Base-by-base conservation (phyloP, 2,113 vertebrate genomes). In the Gulo gulo region DNA sequence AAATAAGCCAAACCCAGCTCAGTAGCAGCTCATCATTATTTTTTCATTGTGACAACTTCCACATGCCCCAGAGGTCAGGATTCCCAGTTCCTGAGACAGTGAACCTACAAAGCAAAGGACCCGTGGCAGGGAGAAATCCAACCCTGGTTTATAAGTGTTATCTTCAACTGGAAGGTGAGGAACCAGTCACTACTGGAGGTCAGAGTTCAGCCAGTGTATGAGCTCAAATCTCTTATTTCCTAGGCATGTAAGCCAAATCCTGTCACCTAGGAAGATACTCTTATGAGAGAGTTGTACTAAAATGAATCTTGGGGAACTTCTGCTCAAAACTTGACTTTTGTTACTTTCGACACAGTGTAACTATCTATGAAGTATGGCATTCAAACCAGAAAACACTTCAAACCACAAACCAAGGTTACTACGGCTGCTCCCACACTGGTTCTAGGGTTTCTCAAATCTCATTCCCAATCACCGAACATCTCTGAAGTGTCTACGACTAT, bases 321-420 rank as follows among this genome's bases (percentile, higher is more conserved):
- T 67, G 5, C 59, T 94, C 1, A 0, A 76, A 93, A 90, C 4
- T 31, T 61, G 83, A 79, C 29, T 79, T 69, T 23, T 73, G 63
- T 76, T 93, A 39, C 31, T 91, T 96, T 61, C 16, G 29, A 84
- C 83, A 47, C 29, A 1, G 81, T 82, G 81, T 82, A n/a, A n/a
- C 87, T 87, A 24, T 42, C 95, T 96, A 63, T 90, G 47, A 97
- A 93, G 39, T n/a, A 76, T 74, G 7, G 7, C 50, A 65, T 88
- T 92, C 71, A 90, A 74, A 52, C 59, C n/a, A 57, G 95, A 97
- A 97, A 96, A 36, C 57, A 85, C 31, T 89, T 97, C 91, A 96
- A 89, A 96, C 92, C 97, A 47, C 52, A 8, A 50, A 52, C 20
- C 47, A 52, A 91, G 45, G n/a, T 55, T 57, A 12, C 20, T 23